Conservation (phyloP, 2,888 invertebrate genomes). For the Pheosia tremula region DNA sequence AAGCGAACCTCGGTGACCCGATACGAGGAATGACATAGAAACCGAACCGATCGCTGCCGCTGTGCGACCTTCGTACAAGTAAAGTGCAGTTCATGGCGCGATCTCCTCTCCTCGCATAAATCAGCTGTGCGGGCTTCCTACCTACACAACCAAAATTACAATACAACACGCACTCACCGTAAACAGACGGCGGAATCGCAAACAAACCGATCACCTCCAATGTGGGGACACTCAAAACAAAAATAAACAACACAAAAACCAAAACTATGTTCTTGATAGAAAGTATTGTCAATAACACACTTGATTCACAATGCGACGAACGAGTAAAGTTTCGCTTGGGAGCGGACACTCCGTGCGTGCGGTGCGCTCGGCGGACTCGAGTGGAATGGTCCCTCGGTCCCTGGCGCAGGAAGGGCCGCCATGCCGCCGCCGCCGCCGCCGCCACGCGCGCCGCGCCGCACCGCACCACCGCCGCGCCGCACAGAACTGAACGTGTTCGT, state of each 20-base stretch:
- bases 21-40: conserved; percentile 59
- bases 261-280: conserved; percentile 64
- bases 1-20: conserved; percentile 46
- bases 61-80: conserved; percentile 66
- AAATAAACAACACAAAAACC: conserved; percentile 76
- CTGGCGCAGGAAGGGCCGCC: conserved; percentile 18
- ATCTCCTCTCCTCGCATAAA: conserved; percentile 70
- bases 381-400: conserved; percentile 58
- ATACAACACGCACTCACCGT: conserved; percentile 77
- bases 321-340: conserved; percentile 73
- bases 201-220: conserved; percentile 78
- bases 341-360: conserved; percentile 61
- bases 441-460: conserved; percentile 25
- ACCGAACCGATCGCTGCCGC: conserved; percentile 56
- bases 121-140: conserved; percentile 66
- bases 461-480: conserved; percentile 35
- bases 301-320: conserved; percentile 65
- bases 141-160: conserved; percentile 66
- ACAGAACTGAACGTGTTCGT: conserved; percentile 59
- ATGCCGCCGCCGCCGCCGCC: conserved; percentile 27
- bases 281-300: conserved; percentile 69
- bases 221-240: conserved; percentile 69
- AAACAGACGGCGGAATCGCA: conserved; percentile 73
- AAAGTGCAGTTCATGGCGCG: conserved; percentile 69
- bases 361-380: conserved; percentile 59